A percentile compares a stretch with the other conserved stretches of the same genome.
Conservation (phyloP, 2,113 vertebrate genomes). For the Calidris pugnax region DNA sequence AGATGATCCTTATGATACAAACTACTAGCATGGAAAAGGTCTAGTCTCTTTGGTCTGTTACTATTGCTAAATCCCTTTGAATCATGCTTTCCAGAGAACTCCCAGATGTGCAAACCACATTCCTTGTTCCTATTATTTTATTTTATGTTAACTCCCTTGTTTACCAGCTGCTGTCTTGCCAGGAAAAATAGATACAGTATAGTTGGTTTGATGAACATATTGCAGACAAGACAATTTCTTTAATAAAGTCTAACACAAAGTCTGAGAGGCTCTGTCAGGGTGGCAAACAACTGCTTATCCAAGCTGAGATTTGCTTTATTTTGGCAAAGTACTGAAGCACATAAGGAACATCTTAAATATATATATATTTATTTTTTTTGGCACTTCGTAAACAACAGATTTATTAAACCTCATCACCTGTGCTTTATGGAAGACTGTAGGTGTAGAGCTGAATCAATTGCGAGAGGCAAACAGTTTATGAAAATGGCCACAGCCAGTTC, state of each 20-base stretch:
- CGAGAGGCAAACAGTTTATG: background rate
- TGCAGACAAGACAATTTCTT: conserved; percentile 20
- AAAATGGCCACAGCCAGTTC: background rate
- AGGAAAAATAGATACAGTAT: background rate
- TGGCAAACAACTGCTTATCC: conserved; percentile 39
- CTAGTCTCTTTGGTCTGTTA: background rate
- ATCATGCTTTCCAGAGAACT: background rate
- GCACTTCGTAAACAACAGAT: background rate
- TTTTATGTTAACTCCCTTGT: background rate
- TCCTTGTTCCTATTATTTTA: background rate
- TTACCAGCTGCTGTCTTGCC: conserved; percentile 15
- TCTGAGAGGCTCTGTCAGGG: conserved; percentile 24
- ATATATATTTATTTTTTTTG: background rate
- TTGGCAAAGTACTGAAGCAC: conserved; percentile 13
- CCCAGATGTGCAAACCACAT: background rate
- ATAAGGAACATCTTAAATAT: conserved; percentile 16
- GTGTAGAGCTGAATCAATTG: background rate
- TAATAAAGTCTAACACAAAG: conserved; percentile 38
- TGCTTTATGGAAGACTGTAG: background rate
- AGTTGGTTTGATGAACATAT: background rate
- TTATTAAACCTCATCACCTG: background rate
- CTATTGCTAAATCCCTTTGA: background rate
- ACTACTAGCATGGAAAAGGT: background rate
- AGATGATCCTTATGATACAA: background rate
- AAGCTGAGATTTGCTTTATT: background rate